Percentiles rank a stretch among this genome's conserved stretches.
These are phyloP conservation scores for Sylvia borin DNA, from an alignment of 2,797 vertebrate genomes.

Conservation along the genomic window DNA sequence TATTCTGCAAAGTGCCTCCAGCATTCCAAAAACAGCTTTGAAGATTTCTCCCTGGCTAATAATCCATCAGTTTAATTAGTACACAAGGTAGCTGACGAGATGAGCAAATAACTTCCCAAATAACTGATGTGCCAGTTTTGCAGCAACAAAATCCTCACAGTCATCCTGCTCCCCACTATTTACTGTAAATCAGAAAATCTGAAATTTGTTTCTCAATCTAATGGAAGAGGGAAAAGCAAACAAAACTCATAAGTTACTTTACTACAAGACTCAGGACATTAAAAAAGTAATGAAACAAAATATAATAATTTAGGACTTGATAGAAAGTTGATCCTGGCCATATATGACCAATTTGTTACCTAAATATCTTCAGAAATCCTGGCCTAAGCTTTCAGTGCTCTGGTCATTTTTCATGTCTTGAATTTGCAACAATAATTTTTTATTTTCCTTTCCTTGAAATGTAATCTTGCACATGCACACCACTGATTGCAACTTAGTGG, in stretches of 20 bases:
- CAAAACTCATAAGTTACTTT: not conserved
- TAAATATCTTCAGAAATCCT: not conserved
- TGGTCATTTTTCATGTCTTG: not conserved
- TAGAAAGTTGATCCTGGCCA: not conserved
- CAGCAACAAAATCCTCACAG: not conserved
- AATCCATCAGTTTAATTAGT: slow-evolving; percentile 42
- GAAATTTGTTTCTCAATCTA: not conserved
- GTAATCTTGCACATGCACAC: not conserved
- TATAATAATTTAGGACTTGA: not conserved
- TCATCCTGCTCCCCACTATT: not conserved
- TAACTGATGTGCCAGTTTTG: not conserved
- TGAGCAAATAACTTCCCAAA: slow-evolving; percentile 18
- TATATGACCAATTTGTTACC: not conserved
- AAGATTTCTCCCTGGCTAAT: slow-evolving; percentile 5
- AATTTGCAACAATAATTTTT: not conserved
- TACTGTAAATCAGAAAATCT: not conserved
- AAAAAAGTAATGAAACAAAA: not conserved
- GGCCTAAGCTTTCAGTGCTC: not conserved
- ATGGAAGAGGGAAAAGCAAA: not conserved
- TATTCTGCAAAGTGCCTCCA: not conserved
- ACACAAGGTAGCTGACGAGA: not conserved
- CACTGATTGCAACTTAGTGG: not conserved
- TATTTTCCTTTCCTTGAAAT: not conserved
- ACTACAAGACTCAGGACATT: not conserved
- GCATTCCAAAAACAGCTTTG: slow-evolving; percentile 15